Conservation (phyloP, 2,888 invertebrate species). For the Eilema depressum region DNA sequence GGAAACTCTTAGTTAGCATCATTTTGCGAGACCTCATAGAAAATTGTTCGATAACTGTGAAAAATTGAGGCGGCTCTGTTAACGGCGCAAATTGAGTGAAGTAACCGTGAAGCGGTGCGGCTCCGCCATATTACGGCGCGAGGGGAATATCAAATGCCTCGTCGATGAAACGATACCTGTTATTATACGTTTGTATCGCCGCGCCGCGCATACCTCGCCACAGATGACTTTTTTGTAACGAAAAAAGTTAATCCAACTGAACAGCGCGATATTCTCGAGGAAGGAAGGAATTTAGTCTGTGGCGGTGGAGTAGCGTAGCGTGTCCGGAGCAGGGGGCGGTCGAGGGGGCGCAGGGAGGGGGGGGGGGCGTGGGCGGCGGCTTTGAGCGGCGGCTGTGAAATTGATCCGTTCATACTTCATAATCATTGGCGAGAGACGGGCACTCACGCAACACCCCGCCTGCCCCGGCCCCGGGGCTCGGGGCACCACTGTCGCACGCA, state of each 20-base stretch:
- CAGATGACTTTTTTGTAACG: slow-evolving; percentile 33
- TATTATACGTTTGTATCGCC: slow-evolving; percentile 46
- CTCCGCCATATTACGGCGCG: slow-evolving; percentile 42
- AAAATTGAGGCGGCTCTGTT: slow-evolving; percentile 75
- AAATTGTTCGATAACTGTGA: slow-evolving; percentile 80
- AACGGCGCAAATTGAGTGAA: slow-evolving; percentile 83
- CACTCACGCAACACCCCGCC: slow-evolving; percentile 39
- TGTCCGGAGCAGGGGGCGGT: slow-evolving; percentile 25
- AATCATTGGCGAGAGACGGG: slow-evolving; percentile 67
- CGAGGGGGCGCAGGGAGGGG: slow-evolving; percentile 3
- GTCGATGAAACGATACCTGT: slow-evolving; percentile 53
- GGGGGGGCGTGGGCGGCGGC: slow-evolving; percentile 53
- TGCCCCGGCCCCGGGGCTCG: slow-evolving; percentile 21
- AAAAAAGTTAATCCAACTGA: slow-evolving; percentile 18
- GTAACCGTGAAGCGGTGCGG: slow-evolving; percentile 49
- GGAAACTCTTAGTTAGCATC: slow-evolving; percentile 73
- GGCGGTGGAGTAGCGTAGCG: slow-evolving; percentile 31
- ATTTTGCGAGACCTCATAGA: slow-evolving; percentile 57
- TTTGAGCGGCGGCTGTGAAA: slow-evolving; percentile 70
- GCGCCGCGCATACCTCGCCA: slow-evolving; percentile 42
- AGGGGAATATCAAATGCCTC: slow-evolving; percentile 45
- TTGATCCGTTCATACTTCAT: slow-evolving; percentile 78
- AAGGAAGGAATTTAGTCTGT: slow-evolving; percentile 47
- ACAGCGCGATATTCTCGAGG: slow-evolving; percentile 14
- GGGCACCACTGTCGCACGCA: not conserved